Evolutionary conservation across 2,797 vertebrate genomes (phyloP), one percentile per base, ranked within the genome.

Genomic region (Tolypeutes matacus): DNA sequence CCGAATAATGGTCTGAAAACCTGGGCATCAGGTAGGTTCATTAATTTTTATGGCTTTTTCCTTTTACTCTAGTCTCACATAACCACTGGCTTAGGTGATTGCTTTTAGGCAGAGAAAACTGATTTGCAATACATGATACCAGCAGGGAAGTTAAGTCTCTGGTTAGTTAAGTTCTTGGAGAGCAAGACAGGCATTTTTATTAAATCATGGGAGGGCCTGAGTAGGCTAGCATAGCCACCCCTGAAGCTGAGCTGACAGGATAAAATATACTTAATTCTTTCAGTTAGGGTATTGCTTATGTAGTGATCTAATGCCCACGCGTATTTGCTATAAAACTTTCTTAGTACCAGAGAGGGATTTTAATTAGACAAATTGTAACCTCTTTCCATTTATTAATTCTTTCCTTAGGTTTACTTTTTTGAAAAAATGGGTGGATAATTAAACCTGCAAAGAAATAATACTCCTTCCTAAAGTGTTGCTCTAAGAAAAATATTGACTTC

Each of bases 41-140:
- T 97, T 97, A 97, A 95, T 92, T 96, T 97, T 97, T 96, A 97
- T 62, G 56, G 23, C 46, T 83, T 93, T 91, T 94, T 91, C 56
- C 31, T 94, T 96, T 94, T 96, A 93, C 94, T 75, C 95, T 89
- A 78, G 88, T 94, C 92, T 96, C 90, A 84, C 96, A 96, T 96
- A 95, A 95, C 90, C 86, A 96, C 72, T 89, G 85, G 82, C 70
- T 92, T 96, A 96, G 88, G 80, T 93, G 90, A 97, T 96, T 96
- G 92, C 96, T 95, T 97, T 87, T 80, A 95, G 94, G 81, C 89
- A 95, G 88, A 96, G 95, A 91, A 96, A 97, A 93, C 86, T 90
- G 90, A 96, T 96, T 94, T 96, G 86, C 80, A 96, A 84, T 85
- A 95, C 92, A 78, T 75, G 90, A 96, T 91, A 83, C 87, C 95